Conservation (phyloP, 2,888 invertebrate genomes). For the Abrostola tripartita region DNA sequence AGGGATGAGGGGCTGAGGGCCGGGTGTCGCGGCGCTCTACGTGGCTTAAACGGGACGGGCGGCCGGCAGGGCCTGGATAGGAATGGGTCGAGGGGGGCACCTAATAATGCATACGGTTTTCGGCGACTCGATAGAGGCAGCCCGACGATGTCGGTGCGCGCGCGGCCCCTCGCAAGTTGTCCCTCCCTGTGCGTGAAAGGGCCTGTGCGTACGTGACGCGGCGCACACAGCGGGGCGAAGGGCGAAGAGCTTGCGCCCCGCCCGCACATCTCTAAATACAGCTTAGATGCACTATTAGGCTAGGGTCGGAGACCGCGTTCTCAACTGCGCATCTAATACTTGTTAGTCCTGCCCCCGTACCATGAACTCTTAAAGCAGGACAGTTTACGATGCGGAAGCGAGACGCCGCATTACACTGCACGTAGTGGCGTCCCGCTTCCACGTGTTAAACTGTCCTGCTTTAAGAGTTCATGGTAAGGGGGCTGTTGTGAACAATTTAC, state of each 20-base stretch:
- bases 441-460: too few relatives aligned
- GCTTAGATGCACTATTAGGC: slow-evolving; percentile 74
- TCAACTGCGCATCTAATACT: slow-evolving; percentile 62
- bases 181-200: slow-evolving; percentile 74
- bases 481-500: slow-evolving; percentile 67
- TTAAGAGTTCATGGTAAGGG: too few relatives aligned
- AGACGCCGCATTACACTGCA: too few relatives aligned
- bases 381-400: too few relatives aligned
- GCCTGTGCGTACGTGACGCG: slow-evolving; percentile 82
- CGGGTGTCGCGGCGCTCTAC: slow-evolving; percentile 63
- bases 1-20: slow-evolving; percentile 59
- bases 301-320: slow-evolving; percentile 75
- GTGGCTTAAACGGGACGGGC: slow-evolving; percentile 60
- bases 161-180: slow-evolving; percentile 74
- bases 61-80: slow-evolving; percentile 61
- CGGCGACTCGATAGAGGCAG: slow-evolving; percentile 76
- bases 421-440: too few relatives aligned
- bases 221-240: slow-evolving; percentile 66
- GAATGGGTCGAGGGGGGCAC: slow-evolving; percentile 67
- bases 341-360: slow-evolving; percentile 57
- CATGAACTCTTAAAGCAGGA: too few relatives aligned
- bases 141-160: slow-evolving; percentile 72
- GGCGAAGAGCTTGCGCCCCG: slow-evolving; percentile 66
- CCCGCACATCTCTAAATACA: slow-evolving; percentile 73
- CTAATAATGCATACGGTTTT: slow-evolving; percentile 84